Evolutionary conservation across 2,797 vertebrate species (phyloP).

Genomic region (Chelon auratus): DNA sequence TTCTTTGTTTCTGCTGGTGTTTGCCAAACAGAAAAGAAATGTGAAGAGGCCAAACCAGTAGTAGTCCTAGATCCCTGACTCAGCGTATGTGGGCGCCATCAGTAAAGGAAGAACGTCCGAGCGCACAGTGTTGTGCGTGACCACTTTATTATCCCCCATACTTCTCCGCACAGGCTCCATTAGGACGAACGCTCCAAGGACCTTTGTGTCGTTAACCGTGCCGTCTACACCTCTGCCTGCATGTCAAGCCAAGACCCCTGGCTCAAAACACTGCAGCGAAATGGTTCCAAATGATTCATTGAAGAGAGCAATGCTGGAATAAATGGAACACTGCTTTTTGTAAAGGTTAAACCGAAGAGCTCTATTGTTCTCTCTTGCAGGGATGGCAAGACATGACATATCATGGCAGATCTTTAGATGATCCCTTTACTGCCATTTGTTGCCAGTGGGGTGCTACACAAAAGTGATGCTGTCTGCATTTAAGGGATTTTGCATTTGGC

Average conservation of each 20-base stretch:
- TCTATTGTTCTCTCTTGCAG: background rate
- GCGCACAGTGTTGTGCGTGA: background rate
- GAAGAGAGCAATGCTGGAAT: constrained; percentile 38
- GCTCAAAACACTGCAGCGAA: constrained; percentile 34
- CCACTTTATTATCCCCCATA: constrained; percentile 46
- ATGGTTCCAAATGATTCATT: constrained; percentile 57
- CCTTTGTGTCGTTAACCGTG: constrained; percentile 63
- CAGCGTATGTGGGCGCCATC: constrained; percentile 36
- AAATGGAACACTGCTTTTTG: constrained; percentile 40
- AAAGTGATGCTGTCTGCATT: background rate
- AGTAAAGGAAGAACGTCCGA: constrained; percentile 28
- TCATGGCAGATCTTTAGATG: constrained; percentile 1
- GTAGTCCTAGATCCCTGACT: constrained; percentile 28
- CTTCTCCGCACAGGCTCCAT: constrained; percentile 51
- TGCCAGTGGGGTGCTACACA: constrained; percentile 4
- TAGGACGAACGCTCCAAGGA: constrained; percentile 55
- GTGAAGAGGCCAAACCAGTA: constrained; percentile 4
- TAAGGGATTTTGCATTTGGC: constrained; percentile 4
- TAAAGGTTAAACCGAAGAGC: constrained; percentile 54
- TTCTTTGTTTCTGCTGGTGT: constrained; percentile 47
- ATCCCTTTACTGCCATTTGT: constrained; percentile 4
- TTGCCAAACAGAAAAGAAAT: constrained; percentile 47
- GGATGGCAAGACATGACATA: background rate
- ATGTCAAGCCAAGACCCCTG: constrained; percentile 63
- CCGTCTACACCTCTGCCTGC: constrained; percentile 44